A percentile compares a stretch with the other conserved stretches of the same genome.
Evolutionary conservation across 92 coral and sea anemone species (phyloP).

Genomic region (Zoanthus sansibaricus): DNA sequence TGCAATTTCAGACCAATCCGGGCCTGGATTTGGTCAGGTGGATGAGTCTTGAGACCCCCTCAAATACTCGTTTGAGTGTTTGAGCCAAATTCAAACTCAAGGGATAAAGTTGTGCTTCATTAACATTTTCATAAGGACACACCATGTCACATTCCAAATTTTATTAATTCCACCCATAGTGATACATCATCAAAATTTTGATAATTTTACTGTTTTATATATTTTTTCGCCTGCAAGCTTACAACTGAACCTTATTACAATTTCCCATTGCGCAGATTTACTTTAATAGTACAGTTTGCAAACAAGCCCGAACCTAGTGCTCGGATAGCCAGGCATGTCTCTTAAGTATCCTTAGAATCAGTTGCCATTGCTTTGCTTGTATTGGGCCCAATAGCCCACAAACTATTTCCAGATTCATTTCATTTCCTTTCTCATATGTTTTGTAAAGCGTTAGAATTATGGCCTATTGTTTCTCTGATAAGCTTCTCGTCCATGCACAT

Average conservation of each 20-base stretch:
- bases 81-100: background rate
- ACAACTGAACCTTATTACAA: constrained; percentile 5
- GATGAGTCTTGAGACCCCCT: background rate
- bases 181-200: too few relatives aligned
- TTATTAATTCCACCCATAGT: background rate
- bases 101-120: constrained; percentile 4
- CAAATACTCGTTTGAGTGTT: constrained; percentile 14
- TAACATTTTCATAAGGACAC: constrained; percentile 15
- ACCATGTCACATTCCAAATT: constrained; percentile 21
- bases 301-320: too few relatives aligned
- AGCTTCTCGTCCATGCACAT: too few relatives aligned
- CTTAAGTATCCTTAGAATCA: too few relatives aligned
- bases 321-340: too few relatives aligned
- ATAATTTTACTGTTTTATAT: background rate
- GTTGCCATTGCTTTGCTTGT: too few relatives aligned
- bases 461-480: too few relatives aligned
- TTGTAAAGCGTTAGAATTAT: too few relatives aligned
- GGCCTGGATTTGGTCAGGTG: background rate
- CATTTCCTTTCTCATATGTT: too few relatives aligned
- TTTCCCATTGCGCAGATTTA: constrained; percentile 3
- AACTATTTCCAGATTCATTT: too few relatives aligned
- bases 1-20: background rate
- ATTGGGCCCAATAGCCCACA: too few relatives aligned
- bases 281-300: background rate
- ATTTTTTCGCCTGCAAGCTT: constrained; percentile 4